A percentile compares a stretch with the other conserved stretches of the same genome.
Conservation (phyloP, 2,888 invertebrate species). For the Apamea monoglypha region DNA sequence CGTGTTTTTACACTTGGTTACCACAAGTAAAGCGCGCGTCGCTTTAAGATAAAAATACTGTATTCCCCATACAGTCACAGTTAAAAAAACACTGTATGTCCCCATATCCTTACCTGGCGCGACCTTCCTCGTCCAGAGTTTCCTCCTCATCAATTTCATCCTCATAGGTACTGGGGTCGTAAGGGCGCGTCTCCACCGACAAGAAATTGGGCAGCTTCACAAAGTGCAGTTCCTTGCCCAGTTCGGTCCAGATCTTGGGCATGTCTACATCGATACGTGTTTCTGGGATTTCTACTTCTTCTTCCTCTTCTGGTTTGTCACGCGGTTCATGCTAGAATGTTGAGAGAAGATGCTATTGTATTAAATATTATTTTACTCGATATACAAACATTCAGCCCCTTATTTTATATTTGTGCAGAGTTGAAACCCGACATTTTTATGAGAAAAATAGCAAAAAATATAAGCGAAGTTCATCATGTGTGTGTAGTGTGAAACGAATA, state of each 20-base stretch:
- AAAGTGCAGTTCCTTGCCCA: conserved; percentile 98
- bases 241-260: conserved; percentile 97
- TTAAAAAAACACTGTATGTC: background rate
- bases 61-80: background rate
- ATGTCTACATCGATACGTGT: conserved; percentile 99
- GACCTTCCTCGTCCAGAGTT: conserved; percentile 98
- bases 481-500: no score
- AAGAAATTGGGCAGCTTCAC: conserved; percentile 99
- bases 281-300: conserved; percentile 96
- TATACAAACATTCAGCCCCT: no score
- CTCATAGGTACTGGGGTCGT: conserved; percentile 98
- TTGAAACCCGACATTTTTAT: no score
- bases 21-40: background rate
- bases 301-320: conserved; percentile 92
- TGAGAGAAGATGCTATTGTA: background rate
- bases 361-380: background rate
- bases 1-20: background rate
- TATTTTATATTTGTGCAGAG: no score
- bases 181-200: conserved; percentile 99
- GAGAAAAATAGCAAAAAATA: no score
- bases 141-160: conserved; percentile 99
- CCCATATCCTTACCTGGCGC: conserved; percentile 91
- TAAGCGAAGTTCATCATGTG: no score
- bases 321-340: conserved; percentile 80
- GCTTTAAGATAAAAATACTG: background rate